Percentiles rank a stretch among this genome's conserved stretches.
Conservation (phyloP, 2,113 vertebrate genomes). For the Morone saxatilis region DNA sequence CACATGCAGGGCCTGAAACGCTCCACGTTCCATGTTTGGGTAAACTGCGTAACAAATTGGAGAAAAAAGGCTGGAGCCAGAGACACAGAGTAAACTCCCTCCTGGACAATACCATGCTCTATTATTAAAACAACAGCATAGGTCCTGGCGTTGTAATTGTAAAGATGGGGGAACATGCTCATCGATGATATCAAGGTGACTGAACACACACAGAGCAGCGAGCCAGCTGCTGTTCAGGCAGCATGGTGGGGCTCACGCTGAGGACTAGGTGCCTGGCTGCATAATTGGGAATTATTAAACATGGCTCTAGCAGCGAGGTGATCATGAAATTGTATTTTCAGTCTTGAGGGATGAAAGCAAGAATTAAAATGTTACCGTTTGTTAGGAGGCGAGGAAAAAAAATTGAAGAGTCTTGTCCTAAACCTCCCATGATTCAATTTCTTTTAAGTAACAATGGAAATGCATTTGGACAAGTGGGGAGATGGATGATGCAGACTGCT, state of each 20-base stretch:
- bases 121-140: slow-evolving; percentile 84
- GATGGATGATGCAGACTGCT: slow-evolving; percentile 71
- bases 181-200: slow-evolving; percentile 83
- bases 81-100: slow-evolving; percentile 80
- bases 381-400: slow-evolving; percentile 57
- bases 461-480: slow-evolving; percentile 77
- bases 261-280: slow-evolving; percentile 76
- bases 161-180: slow-evolving; percentile 79
- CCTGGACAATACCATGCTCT: slow-evolving; percentile 80
- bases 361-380: slow-evolving; percentile 79
- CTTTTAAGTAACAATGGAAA: slow-evolving; percentile 81
- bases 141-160: slow-evolving; percentile 73
- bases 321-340: slow-evolving; percentile 82
- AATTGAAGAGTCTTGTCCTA: slow-evolving; percentile 74
- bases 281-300: slow-evolving; percentile 86
- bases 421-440: slow-evolving; percentile 79
- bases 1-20: slow-evolving; percentile 52
- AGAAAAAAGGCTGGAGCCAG: slow-evolving; percentile 71
- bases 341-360: slow-evolving; percentile 79
- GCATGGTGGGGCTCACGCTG: slow-evolving; percentile 70
- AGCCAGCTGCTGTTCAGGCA: slow-evolving; percentile 65
- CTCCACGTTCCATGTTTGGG: slow-evolving; percentile 79
- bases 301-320: slow-evolving; percentile 77
- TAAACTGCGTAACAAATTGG: slow-evolving; percentile 87
- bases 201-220: slow-evolving; percentile 78